Conservation (phyloP, 2,888 invertebrate genomes). For the Crioceris asparagi region DNA sequence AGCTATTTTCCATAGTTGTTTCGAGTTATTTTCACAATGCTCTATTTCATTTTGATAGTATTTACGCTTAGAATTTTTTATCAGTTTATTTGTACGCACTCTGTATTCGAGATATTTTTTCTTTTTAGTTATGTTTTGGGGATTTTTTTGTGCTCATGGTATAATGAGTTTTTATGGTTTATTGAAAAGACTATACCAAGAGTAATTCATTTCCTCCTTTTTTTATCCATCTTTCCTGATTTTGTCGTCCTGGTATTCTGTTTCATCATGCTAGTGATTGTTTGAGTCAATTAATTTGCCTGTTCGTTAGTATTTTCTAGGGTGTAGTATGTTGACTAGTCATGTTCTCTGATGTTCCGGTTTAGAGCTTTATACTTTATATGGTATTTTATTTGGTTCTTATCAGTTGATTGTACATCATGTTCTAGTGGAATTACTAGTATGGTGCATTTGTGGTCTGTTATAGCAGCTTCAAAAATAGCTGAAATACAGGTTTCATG, state of each 20-base stretch:
- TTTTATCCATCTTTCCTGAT: background rate
- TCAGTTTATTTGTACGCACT: background rate
- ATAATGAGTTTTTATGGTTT: constrained; percentile 2
- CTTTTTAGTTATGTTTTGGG: background rate
- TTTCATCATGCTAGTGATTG: background rate
- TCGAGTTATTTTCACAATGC: constrained; percentile 1
- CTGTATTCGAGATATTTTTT: constrained; percentile 3
- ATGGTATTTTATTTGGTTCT: background rate
- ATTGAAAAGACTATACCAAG: background rate
- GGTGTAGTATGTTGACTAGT: constrained; percentile 3
- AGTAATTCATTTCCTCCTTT: constrained; percentile 4
- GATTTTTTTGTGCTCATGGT: constrained; percentile 3
- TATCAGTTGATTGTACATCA: background rate
- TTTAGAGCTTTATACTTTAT: constrained; percentile 2
- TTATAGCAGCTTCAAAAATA: constrained; percentile 3
- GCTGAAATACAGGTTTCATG: constrained; percentile 2
- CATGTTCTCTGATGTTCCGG: constrained; percentile 2
- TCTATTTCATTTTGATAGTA: constrained; percentile 2
- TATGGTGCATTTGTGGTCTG: constrained; percentile 4
- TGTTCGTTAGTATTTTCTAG: no score
- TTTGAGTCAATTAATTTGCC: no score
- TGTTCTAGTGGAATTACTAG: constrained; percentile 2
- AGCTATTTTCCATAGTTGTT: constrained; percentile 5
- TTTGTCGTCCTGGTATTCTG: constrained; percentile 2
- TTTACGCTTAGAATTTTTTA: constrained; percentile 3